Conservation (phyloP, 2,888 invertebrate species). For the Nomada flava region DNA sequence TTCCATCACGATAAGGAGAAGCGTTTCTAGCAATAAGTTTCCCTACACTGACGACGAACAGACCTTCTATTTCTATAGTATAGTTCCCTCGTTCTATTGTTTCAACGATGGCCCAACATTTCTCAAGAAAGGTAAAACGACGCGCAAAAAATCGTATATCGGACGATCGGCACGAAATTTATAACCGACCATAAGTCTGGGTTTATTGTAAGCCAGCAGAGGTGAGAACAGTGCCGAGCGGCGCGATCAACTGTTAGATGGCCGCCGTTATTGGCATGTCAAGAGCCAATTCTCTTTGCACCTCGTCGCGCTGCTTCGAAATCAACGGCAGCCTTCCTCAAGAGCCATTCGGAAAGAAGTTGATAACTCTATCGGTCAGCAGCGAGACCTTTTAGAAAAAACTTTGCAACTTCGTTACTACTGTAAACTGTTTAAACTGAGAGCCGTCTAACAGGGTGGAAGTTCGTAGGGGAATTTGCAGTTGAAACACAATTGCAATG, state of each 20-base stretch:
- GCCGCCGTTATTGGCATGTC: no score
- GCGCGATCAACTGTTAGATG: conserved; percentile 4
- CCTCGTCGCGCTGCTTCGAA: no score
- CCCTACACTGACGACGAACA: no score
- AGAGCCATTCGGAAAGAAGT: background rate
- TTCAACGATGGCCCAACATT: conserved; percentile 1
- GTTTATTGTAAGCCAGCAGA: conserved; percentile 33
- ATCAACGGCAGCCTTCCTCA: background rate
- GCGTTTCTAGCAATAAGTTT: no score
- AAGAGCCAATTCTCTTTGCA: no score
- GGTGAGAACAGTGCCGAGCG: conserved; percentile 4
- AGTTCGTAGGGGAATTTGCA: background rate
- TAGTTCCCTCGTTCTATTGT: background rate
- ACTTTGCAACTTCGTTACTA: background rate
- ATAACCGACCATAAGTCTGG: conserved; percentile 5
- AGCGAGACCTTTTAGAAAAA: background rate
- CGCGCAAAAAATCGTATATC: conserved; percentile 32
- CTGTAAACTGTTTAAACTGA: background rate
- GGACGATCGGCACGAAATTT: conserved; percentile 25
- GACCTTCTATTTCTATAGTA: no score
- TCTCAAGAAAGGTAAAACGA: conserved; percentile 4
- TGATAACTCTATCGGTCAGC: background rate
- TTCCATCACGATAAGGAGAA: no score
- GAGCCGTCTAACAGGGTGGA: background rate
- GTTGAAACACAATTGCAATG: background rate